Conservation (phyloP, 2,113 vertebrate species). For the Cephalopterus ornatus region DNA sequence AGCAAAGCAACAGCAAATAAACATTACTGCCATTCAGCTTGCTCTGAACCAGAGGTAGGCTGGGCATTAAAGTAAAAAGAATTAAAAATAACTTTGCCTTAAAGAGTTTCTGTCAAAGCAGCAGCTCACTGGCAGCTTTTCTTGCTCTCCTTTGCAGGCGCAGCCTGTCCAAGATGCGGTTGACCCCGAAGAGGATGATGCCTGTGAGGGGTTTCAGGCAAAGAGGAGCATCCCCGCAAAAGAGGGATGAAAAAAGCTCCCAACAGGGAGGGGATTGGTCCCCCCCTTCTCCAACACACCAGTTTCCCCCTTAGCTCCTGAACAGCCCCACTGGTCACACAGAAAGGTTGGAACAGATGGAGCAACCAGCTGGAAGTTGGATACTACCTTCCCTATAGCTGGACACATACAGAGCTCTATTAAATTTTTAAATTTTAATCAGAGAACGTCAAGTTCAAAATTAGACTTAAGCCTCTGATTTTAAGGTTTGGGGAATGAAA, state of each 20-base stretch:
- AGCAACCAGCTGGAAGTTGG: conserved; percentile 14
- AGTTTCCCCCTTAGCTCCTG: background rate
- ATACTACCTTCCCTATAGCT: background rate
- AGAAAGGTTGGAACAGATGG: background rate
- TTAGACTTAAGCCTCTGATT: background rate
- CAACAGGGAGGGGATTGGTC: fast-evolving
- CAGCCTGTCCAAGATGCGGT: fast-evolving
- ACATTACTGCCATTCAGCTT: background rate
- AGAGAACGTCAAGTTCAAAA: conserved; percentile 3
- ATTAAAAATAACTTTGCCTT: background rate
- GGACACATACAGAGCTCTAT: conserved; percentile 41
- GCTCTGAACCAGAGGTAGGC: background rate
- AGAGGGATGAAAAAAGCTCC: background rate
- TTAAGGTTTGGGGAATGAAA: background rate
- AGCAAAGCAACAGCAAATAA: background rate
- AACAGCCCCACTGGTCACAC: background rate
- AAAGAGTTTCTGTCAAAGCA: background rate
- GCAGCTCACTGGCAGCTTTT: background rate
- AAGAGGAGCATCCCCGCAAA: background rate
- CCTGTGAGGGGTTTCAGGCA: background rate
- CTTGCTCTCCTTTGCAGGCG: background rate
- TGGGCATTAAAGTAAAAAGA: background rate
- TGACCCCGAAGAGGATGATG: fast-evolving
- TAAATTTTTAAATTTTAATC: conserved; percentile 59
- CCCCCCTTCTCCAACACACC: background rate